phyloP scores from a whole-genome alignment of 1,140 invertebrate species.

The Solen grandis region DNA sequence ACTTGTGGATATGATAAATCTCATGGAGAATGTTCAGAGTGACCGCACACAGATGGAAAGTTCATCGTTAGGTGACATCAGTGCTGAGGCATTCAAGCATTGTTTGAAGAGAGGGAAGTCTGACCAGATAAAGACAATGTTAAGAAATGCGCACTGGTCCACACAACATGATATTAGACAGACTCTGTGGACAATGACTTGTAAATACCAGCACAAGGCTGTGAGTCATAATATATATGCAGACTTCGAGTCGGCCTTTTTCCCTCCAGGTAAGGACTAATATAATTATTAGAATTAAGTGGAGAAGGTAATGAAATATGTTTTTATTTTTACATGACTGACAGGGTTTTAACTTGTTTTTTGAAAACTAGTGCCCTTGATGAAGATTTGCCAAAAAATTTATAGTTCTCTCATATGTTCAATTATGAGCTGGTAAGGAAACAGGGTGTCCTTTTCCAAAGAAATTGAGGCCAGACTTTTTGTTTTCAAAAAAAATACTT shows the following conservation, averaged over 20 bases:
- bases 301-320: too few species aligned
- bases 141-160: conserved; percentile 20
- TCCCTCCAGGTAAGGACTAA: conserved; percentile 62
- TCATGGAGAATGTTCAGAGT: not conserved
- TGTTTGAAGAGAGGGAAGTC: conserved; percentile 26
- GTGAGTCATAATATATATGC: conserved; percentile 58
- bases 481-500: too few species aligned
- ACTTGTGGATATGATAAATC: not conserved
- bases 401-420: not conserved
- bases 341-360: not conserved
- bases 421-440: too few species aligned
- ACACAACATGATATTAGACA: conserved; percentile 58
- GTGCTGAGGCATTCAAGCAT: conserved; percentile 9
- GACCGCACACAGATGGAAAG: not conserved
- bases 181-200: conserved; percentile 62
- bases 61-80: not conserved
- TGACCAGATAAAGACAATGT: conserved; percentile 24
- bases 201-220: conserved; percentile 62
- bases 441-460: too few species aligned
- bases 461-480: too few species aligned
- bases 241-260: conserved; percentile 63
- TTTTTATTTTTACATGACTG: not conserved
- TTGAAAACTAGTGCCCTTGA: not conserved
- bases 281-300: too few species aligned
- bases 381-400: not conserved